Base-by-base conservation (phyloP, 2,113 vertebrate genomes). In the Crotalus helleri region DNA sequence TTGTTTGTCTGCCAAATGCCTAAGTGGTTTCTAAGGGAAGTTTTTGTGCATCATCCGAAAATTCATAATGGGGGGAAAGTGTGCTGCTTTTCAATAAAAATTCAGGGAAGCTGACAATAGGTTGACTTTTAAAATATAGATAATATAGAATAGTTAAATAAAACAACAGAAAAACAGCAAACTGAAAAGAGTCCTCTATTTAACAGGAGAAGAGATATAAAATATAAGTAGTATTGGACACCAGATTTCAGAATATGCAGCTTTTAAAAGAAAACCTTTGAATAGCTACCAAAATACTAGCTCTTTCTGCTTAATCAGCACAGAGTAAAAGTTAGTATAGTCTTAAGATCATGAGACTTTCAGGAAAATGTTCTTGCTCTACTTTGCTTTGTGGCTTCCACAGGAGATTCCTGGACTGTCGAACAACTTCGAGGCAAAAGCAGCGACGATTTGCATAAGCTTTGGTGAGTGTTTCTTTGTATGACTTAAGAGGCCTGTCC, bases 391-490 rank as follows among this genome's bases (percentile, higher is more conserved):
- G 85, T 93, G 55, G 33, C 91, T 94, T 94, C 94, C 51, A 74
- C 90, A 99, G 99, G 98, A 69, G 98, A 98, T 94, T 97, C 98
- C 0, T 99, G 99, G 99, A 98, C 98, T 1, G 97, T 98, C 93
- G 98, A 98, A 94, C 99, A 98, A 17, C 97, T 99, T 58, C 98
- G 99, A 95, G 96, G 97, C 55, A 99, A 99, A 97, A 99, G 98
- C 93, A 99, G 98, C 53, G 98, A 99, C 97, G 99, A 99, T 94
- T 97, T 99, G 91, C 99, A 99, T 97, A 99, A 99, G 95, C 98
- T 99, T 53, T 99, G 99, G 99, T 99, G 96, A 97, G 96, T 94
- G 9, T 88, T 58, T 93, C 51, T 89, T 39, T 7, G 59, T 89
- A 55, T 89, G 74, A 39, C 13, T 93, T 53, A 81, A 88, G 94